Conservation (phyloP, 2,797 vertebrate genomes). For the Aplochiton taeniatus region DNA sequence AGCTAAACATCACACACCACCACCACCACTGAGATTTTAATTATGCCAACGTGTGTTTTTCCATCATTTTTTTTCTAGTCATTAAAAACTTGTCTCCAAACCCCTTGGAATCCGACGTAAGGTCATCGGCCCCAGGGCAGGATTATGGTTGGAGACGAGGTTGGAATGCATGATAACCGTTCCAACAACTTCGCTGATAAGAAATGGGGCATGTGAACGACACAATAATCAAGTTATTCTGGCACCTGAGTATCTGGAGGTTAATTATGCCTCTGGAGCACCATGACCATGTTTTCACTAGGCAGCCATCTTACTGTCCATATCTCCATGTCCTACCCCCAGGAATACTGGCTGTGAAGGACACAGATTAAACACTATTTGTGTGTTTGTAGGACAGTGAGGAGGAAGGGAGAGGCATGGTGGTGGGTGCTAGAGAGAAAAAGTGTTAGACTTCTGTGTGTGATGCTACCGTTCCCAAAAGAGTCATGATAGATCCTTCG, state of each 20-base stretch:
- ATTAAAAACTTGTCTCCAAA: background rate
- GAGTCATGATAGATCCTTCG: no score
- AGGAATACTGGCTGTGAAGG: background rate
- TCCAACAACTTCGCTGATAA: no score
- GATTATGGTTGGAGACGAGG: background rate
- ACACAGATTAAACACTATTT: background rate
- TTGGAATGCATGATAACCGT: background rate
- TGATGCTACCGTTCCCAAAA: no score
- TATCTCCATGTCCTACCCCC: background rate
- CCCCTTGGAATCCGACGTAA: background rate
- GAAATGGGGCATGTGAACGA: no score
- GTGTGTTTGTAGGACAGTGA: background rate
- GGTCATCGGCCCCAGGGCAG: background rate
- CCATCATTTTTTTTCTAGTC: background rate
- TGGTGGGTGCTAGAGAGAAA: background rate
- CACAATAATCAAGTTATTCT: background rate
- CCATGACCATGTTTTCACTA: background rate
- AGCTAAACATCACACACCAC: no score
- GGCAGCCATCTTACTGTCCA: background rate
- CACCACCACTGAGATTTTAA: background rate
- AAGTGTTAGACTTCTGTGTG: background rate
- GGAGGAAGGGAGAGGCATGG: background rate
- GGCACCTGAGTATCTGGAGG: background rate
- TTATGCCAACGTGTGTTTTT: background rate
- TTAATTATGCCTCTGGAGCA: constrained; percentile 8